Evolutionary conservation across 1,140 invertebrate genomes (phyloP).

Genomic region (Drosophila ananassae): DNA sequence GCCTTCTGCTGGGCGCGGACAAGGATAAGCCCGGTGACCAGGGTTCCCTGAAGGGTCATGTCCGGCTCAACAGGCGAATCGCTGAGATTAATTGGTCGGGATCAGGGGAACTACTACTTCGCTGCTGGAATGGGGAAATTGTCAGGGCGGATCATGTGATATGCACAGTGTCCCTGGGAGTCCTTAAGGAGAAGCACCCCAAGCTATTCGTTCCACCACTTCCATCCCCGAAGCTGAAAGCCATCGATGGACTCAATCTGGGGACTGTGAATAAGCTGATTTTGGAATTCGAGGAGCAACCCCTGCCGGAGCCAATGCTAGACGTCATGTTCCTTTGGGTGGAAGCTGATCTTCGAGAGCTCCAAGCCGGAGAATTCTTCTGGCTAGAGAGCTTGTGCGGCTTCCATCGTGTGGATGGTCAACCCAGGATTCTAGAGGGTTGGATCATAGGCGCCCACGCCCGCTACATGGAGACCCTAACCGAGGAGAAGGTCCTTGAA

Average conservation of each 20-base stretch:
- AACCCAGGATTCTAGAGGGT: constrained; percentile 88
- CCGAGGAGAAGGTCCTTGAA: constrained; percentile 84
- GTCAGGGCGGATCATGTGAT: constrained; percentile 88
- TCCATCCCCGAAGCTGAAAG: constrained; percentile 86
- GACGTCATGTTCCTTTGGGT: constrained; percentile 85
- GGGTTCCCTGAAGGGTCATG: constrained; percentile 67
- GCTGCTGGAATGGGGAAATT: constrained; percentile 86
- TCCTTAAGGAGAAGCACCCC: constrained; percentile 87
- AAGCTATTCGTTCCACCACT: constrained; percentile 87
- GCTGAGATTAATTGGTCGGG: constrained; percentile 84
- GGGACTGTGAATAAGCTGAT: constrained; percentile 92
- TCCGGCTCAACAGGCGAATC: constrained; percentile 85
- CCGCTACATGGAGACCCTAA: constrained; percentile 85
- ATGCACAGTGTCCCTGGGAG: constrained; percentile 88
- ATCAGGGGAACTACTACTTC: constrained; percentile 74
- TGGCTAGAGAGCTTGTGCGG: constrained; percentile 88
- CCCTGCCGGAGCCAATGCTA: constrained; percentile 86
- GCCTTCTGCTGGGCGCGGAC: constrained; percentile 85
- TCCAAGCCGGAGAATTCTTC: constrained; percentile 60
- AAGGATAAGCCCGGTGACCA: constrained; percentile 31
- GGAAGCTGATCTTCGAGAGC: constrained; percentile 82
- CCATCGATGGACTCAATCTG: constrained; percentile 88
- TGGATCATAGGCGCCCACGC: constrained; percentile 86
- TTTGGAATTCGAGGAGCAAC: constrained; percentile 87
- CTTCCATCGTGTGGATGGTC: constrained; percentile 87